Evolutionary conservation across 2,113 vertebrate species (phyloP), one percentile per base, ranked within the genome.

Genomic region (Scolopax mira): DNA sequence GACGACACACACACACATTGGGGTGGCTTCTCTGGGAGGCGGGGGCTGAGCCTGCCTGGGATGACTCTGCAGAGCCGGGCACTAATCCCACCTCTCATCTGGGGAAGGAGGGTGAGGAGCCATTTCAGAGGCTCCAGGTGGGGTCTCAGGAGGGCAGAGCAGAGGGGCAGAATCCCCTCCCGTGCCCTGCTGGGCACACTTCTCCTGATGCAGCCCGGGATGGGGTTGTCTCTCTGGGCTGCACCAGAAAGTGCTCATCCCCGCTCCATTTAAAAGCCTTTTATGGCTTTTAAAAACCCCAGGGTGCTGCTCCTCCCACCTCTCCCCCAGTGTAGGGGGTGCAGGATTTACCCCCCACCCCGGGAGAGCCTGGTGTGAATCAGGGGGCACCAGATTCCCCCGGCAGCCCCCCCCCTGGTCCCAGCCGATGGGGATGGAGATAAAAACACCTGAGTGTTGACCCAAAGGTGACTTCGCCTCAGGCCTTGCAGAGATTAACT

Each of bases 391-490:
- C 5, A 5, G 86, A 91, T 91, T 87, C 62, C 41, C 48, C 6
- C 9, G 57, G n/a, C 44, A 21, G 33, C 27, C 78, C 93, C 51
- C 51, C 25, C 51, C 24, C 24, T 13, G 25, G 25, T 28, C 79
- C 3, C 64, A 77, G 82, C 84, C 44, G 90, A 94, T 96, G 95
- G 89, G 52, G 90, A 28, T 35, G 83, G 85, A 90, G 92, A 95
- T 95, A 97, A 92, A 95, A 94, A 95, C 97, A 96, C 96, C 96
- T 97, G 97, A 97, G 95, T 39, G 5, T 17, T 97, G 96, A 96
- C 96, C 97, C 92, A 48, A 69, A 91, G 96, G 95, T 97, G 96
- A 97, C 93, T 91, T 91, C 86, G 96, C 97, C 96, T 88, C 60
- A 3, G 96, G 97, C 90, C 75, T 81, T 11, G 9, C 55, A 69